Conservation (phyloP, 2,797 vertebrate genomes). For the Streptopelia turtur region DNA sequence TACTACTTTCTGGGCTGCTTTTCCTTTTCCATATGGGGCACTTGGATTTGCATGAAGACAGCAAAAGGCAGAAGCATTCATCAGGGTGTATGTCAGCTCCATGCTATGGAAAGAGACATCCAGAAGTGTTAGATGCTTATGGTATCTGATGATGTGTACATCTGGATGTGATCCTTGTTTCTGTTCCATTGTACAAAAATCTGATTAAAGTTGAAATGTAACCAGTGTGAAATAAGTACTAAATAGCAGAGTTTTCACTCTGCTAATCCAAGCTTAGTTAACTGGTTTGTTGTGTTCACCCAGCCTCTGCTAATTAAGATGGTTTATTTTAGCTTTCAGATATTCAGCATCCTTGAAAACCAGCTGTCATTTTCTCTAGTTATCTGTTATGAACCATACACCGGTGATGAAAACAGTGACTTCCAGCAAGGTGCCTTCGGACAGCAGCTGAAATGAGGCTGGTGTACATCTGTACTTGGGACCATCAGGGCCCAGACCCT, state of each 20-base stretch:
- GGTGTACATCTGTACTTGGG: rapidly evolving
- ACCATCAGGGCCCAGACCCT: background rate
- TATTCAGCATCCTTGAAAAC: background rate
- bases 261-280: background rate
- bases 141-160: background rate
- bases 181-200: background rate
- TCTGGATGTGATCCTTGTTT: background rate
- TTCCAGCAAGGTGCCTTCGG: background rate
- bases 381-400: rapidly evolving
- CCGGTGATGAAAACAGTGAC: background rate
- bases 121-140: background rate
- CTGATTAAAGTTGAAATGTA: background rate
- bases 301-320: background rate
- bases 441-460: background rate
- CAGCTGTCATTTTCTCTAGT: background rate
- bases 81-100: background rate
- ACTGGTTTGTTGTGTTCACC: background rate
- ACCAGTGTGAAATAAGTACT: background rate
- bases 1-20: background rate
- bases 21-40: background rate
- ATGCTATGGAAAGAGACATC: background rate
- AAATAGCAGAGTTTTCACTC: background rate
- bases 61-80: background rate
- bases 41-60: background rate
- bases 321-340: background rate